A percentile compares a stretch with the other conserved stretches of the same genome.
phyloP scores from a whole-genome alignment of 2,888 invertebrate genomes.

The Chaetogeoica ovagalla region DNA sequence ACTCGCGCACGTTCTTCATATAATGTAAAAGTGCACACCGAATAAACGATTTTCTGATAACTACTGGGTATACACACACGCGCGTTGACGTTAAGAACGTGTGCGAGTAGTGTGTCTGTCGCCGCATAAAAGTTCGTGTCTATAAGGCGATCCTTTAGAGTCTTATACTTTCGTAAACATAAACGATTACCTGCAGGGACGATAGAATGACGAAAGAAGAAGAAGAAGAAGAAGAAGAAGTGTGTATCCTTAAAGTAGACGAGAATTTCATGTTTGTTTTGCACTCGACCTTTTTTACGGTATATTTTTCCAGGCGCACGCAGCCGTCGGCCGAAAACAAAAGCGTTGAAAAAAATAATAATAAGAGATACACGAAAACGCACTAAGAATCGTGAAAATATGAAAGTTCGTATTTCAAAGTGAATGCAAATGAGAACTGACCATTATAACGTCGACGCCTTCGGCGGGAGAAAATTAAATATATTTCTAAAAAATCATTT shows the following conservation, averaged over 20 bases:
- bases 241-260: conserved; percentile 22
- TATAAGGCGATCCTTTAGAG: conserved; percentile 14
- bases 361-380: conserved; percentile 19
- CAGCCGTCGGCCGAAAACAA: conserved; percentile 14
- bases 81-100: not conserved
- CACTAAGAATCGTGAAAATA: conserved; percentile 11
- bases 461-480: too few relatives aligned
- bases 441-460: too few relatives aligned
- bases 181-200: not conserved
- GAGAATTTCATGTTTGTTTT: conserved; percentile 47
- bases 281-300: conserved; percentile 39
- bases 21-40: too few relatives aligned
- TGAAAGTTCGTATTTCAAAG: too few relatives aligned
- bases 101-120: not conserved
- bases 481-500: too few relatives aligned
- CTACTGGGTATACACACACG: too few relatives aligned
- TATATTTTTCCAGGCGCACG: conserved; percentile 24
- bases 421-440: too few relatives aligned
- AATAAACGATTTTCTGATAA: too few relatives aligned
- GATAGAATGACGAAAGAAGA: not conserved
- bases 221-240: conserved; percentile 4
- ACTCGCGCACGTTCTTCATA: too few relatives aligned
- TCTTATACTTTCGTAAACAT: conserved; percentile 28
- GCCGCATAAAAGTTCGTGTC: not conserved
- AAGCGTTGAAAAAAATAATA: not conserved